These are phyloP conservation scores for Pseudomyrmex flavicornis DNA, from an alignment of 1,140 invertebrate genomes.

Conservation along the genomic window DNA sequence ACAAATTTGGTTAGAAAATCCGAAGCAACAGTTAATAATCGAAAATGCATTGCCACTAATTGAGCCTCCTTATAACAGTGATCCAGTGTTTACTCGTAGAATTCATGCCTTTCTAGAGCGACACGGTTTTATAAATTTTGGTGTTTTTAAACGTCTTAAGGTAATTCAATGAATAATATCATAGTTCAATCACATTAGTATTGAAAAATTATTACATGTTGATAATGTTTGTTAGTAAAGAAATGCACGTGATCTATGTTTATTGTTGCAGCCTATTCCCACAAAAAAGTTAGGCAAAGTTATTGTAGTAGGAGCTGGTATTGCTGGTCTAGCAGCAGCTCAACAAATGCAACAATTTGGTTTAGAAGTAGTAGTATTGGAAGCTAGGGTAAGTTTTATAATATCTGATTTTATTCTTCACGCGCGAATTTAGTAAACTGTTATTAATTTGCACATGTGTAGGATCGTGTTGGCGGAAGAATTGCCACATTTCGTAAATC, in stretches of 20 bases:
- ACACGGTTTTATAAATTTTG: constrained; percentile 99
- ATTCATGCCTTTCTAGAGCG: constrained; percentile 97
- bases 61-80: constrained; percentile 96
- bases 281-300: constrained; percentile 95
- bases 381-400: constrained; percentile 91
- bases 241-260: constrained; percentile 23
- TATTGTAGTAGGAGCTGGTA: constrained; percentile 97
- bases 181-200: neutral
- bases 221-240: neutral
- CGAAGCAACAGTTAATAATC: constrained; percentile 95
- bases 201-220: constrained; percentile 13
- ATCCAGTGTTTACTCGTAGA: constrained; percentile 92
- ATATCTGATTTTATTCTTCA: constrained; percentile 5
- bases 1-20: constrained; percentile 99
- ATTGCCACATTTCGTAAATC: constrained; percentile 98
- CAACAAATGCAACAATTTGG: constrained; percentile 98
- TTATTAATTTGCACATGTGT: constrained; percentile 44
- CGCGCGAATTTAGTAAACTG: constrained; percentile 29
- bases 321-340: constrained; percentile 96
- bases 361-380: constrained; percentile 97
- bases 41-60: constrained; percentile 93
- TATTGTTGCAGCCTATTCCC: constrained; percentile 86
- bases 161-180: constrained; percentile 76
- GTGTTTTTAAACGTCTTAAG: constrained; percentile 95
- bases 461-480: constrained; percentile 97